Conservation (phyloP, 2,888 invertebrate species). For the Drosophila infuscata region DNA sequence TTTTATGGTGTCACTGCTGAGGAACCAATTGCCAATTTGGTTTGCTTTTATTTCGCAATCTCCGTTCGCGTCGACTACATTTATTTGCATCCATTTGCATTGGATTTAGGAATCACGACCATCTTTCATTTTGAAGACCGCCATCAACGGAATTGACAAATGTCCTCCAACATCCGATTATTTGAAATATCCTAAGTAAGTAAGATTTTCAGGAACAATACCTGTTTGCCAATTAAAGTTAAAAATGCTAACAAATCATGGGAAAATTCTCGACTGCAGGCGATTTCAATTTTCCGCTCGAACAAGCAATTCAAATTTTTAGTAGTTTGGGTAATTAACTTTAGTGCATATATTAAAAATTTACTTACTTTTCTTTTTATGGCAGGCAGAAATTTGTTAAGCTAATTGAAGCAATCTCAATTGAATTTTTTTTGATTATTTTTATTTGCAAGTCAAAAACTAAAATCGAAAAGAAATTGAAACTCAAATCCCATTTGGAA, state of each 20-base stretch:
- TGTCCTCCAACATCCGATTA: not conserved
- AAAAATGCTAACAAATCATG: not conserved
- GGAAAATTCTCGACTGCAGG: not conserved
- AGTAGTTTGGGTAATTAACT: not conserved
- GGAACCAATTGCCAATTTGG: slow-evolving; percentile 39
- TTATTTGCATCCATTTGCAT: slow-evolving; percentile 11
- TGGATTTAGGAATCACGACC: slow-evolving; percentile 6
- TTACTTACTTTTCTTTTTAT: not conserved
- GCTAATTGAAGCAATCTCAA: not conserved
- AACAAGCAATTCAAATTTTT: not conserved
- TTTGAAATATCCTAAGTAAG: not conserved
- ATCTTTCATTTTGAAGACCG: not conserved
- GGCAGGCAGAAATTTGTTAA: not conserved
- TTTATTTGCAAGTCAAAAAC: not conserved
- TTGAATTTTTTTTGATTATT: not conserved
- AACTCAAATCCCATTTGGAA: slow-evolving; percentile 13
- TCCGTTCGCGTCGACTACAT: slow-evolving; percentile 11
- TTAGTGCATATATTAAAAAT: not conserved
- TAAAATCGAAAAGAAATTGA: not conserved
- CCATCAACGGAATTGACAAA: slow-evolving; percentile 21
- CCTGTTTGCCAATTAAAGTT: not conserved
- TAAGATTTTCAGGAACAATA: not conserved
- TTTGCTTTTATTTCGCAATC: slow-evolving; percentile 16
- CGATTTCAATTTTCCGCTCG: not conserved
- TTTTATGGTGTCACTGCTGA: slow-evolving; percentile 27